phyloP scores from a whole-genome alignment of 2,888 invertebrate species.

The Apamea crenata region DNA sequence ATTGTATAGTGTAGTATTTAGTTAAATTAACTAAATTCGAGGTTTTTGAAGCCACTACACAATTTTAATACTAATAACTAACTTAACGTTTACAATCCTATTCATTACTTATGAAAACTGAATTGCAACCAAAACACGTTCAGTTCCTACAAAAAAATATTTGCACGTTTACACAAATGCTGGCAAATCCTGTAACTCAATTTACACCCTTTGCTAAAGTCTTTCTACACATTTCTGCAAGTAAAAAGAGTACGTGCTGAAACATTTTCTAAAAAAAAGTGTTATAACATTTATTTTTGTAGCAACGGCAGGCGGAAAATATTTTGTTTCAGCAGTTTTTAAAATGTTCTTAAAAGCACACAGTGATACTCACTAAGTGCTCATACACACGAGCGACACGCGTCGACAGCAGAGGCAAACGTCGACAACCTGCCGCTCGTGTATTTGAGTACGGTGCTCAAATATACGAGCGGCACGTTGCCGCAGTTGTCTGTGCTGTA shows the following conservation, averaged over 20 bases:
- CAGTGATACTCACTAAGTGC: too few relatives aligned
- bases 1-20: neutral
- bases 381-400: too few relatives aligned
- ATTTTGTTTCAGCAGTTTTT: neutral
- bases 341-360: neutral
- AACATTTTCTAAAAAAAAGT: conserved; percentile 12
- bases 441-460: too few relatives aligned
- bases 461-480: too few relatives aligned
- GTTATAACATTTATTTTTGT: neutral
- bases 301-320: neutral
- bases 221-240: conserved; percentile 30
- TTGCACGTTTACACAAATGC: conserved; percentile 29
- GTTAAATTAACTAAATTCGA: too few relatives aligned
- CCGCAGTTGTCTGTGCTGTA: too few relatives aligned
- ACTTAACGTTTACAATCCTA: neutral
- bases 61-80: too few relatives aligned
- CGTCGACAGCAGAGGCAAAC: too few relatives aligned
- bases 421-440: too few relatives aligned
- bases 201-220: conserved; percentile 31
- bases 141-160: conserved; percentile 23
- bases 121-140: conserved; percentile 21
- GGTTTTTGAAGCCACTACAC: too few relatives aligned
- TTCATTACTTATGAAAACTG: neutral
- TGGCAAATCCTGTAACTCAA: conserved; percentile 39
- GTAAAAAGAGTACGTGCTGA: conserved; percentile 41